A percentile compares a stretch with the other conserved stretches of the same genome.
Conservation (phyloP, 2,888 invertebrate genomes). For the Lepidocyrtoides sp. region DNA sequence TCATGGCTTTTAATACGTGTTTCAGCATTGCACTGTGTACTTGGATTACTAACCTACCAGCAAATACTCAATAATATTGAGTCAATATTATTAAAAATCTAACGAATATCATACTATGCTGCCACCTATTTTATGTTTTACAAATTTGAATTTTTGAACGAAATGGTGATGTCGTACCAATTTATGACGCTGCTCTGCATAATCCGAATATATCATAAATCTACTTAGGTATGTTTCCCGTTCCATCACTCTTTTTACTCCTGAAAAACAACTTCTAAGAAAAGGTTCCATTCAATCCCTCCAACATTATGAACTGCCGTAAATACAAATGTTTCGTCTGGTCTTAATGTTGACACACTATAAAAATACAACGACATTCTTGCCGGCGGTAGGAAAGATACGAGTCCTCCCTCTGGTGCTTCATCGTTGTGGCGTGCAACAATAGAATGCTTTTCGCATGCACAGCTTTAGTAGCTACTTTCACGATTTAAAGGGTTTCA, state of each 20-base stretch:
- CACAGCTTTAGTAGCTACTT: conserved; percentile 7
- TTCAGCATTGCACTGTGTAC: too few species aligned
- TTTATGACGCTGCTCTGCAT: neutral
- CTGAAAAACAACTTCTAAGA: neutral
- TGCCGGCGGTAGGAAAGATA: neutral
- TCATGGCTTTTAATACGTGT: too few species aligned
- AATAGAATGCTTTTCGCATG: neutral
- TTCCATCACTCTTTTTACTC: neutral
- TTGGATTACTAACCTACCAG: too few species aligned
- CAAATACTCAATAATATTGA: too few species aligned
- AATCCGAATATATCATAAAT: neutral
- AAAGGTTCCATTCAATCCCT: neutral
- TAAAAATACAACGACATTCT: neutral
- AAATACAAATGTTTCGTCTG: neutral
- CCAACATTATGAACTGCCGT: neutral
- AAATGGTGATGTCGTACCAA: too few species aligned
- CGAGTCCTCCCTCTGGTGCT: too few species aligned
- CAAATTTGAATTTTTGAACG: too few species aligned
- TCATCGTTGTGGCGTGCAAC: neutral
- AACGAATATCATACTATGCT: too few species aligned
- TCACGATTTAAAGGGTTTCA: conserved; percentile 30
- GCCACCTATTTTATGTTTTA: too few species aligned
- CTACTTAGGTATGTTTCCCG: neutral
- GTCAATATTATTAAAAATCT: too few species aligned
- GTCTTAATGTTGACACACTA: neutral